Conservation (phyloP, 92 coral and sea anemone genomes). For the Meandrina meandrites region DNA sequence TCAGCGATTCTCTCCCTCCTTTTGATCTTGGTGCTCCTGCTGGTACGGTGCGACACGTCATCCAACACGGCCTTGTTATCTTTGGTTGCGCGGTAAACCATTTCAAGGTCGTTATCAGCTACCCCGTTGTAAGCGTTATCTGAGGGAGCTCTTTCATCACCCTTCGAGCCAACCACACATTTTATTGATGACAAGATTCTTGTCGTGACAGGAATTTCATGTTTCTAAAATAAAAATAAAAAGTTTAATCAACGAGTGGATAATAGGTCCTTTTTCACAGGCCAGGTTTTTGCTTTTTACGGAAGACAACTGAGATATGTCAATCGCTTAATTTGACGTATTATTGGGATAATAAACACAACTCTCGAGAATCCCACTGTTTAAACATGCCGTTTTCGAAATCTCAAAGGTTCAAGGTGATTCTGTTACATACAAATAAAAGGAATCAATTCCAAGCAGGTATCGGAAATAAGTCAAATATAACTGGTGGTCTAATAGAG, state of each 20-base stretch:
- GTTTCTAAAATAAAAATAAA: background rate
- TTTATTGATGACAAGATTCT: slow-evolving; percentile 12
- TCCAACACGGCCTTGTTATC: slow-evolving; percentile 34
- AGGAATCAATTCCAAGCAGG: no score
- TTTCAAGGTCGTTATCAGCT: slow-evolving; percentile 38
- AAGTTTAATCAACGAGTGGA: background rate
- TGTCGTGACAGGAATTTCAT: background rate
- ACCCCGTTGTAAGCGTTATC: background rate
- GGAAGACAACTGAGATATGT: no score
- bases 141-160: background rate
- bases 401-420: no score
- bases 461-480: no score
- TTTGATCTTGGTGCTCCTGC: background rate
- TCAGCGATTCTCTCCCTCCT: slow-evolving; percentile 6
- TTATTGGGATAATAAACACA: no score
- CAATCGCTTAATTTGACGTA: no score
- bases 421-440: no score
- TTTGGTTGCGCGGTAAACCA: slow-evolving; percentile 38
- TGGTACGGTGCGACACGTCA: slow-evolving; percentile 21
- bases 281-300: no score
- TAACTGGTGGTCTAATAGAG: no score
- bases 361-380: no score
- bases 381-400: no score
- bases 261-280: no score
- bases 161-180: slow-evolving; percentile 14